phyloP scores from a whole-genome alignment of 2,797 vertebrate species.

The Cirrhinus mrigala region DNA sequence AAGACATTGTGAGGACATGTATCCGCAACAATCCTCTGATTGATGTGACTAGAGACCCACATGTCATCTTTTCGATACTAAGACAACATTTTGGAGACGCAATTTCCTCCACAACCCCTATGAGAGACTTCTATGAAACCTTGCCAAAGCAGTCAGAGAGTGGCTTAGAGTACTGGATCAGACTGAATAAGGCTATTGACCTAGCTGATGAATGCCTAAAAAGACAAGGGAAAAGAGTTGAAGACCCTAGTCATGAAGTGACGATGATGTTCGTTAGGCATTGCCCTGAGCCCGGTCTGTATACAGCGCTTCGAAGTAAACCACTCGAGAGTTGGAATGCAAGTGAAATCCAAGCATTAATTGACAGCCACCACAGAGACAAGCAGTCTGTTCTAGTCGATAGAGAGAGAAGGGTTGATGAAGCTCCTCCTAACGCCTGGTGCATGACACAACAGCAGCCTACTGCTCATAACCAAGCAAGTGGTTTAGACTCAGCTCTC shows the following conservation, averaged over 20 bases:
- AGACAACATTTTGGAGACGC: slow-evolving; percentile 28
- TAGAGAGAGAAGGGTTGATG: too few species aligned
- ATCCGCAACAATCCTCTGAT: slow-evolving; percentile 11
- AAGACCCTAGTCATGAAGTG: neutral
- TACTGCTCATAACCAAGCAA: neutral
- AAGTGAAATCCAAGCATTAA: neutral
- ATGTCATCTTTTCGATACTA: slow-evolving; percentile 10
- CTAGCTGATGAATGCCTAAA: neutral
- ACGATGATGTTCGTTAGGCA: neutral
- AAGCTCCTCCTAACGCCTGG: neutral
- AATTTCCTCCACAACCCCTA: slow-evolving; percentile 1
- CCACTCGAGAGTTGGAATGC: neutral
- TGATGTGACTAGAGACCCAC: slow-evolving; percentile 9
- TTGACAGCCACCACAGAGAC: neutral
- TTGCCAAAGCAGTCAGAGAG: neutral
- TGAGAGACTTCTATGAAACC: slow-evolving; percentile 24
- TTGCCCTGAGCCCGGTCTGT: neutral
- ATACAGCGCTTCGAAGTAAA: neutral
- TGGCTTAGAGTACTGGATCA: neutral
- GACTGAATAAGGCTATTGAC: neutral
- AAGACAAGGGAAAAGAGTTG: neutral
- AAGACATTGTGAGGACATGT: slow-evolving; percentile 6
- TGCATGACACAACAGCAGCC: neutral
- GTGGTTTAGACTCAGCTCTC: neutral
- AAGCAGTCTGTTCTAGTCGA: neutral